A percentile compares a stretch with the other conserved stretches of the same genome.
Evolutionary conservation across 2,888 invertebrate genomes (phyloP).

Genomic region (Noctua pronuba): DNA sequence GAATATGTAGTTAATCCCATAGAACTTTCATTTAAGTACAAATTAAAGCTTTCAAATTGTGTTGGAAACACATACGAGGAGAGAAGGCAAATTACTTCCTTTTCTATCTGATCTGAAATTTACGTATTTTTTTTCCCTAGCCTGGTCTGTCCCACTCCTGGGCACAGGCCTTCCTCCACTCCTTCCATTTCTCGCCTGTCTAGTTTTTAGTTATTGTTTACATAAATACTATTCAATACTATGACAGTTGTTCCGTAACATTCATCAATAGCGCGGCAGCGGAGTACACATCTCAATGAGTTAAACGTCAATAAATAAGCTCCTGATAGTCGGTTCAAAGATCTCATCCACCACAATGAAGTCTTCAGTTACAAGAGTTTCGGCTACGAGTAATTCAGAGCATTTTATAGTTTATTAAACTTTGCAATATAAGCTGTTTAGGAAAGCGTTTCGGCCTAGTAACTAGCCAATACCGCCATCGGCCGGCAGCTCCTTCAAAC

Average conservation of each 20-base stretch:
- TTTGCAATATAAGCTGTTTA: neutral
- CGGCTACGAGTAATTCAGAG: neutral
- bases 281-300: slow-evolving; percentile 6
- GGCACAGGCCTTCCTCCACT: too few relatives aligned
- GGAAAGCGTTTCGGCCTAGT: neutral
- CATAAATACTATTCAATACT: neutral
- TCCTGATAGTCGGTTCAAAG: neutral
- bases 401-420: neutral
- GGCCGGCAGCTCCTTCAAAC: neutral
- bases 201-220: too few relatives aligned
- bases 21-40: neutral
- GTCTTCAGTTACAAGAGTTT: neutral
- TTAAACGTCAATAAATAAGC: neutral
- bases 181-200: too few relatives aligned
- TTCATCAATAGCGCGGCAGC: slow-evolving; percentile 14
- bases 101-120: neutral
- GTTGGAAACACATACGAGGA: too few relatives aligned
- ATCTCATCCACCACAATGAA: slow-evolving; percentile 11
- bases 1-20: neutral
- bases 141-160: too few relatives aligned
- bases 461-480: neutral
- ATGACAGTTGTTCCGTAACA: slow-evolving; percentile 1
- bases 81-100: neutral
- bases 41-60: neutral
- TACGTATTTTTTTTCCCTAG: too few relatives aligned